These are phyloP conservation scores for Sarcophaga carnaria DNA, from an alignment of 2,888 invertebrate genomes.

Conservation along the genomic window DNA sequence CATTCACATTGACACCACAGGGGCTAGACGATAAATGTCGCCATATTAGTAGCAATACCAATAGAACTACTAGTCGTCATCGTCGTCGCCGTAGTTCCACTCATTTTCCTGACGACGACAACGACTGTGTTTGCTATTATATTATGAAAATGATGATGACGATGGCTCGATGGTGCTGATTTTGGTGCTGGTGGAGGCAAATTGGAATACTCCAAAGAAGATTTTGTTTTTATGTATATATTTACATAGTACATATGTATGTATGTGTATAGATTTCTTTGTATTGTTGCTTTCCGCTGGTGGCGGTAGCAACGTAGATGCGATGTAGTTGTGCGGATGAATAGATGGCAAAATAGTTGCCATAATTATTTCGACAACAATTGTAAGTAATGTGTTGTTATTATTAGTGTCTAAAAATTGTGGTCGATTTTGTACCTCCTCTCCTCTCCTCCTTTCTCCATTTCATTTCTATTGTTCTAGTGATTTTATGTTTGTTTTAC, in stretches of 20 bases:
- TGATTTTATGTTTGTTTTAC: slow-evolving; percentile 43
- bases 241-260: too few relatives aligned
- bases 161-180: slow-evolving; percentile 22
- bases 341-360: slow-evolving; percentile 66
- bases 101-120: slow-evolving; percentile 33
- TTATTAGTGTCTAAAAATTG: slow-evolving; percentile 59
- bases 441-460: neutral
- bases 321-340: slow-evolving; percentile 24
- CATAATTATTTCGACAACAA: slow-evolving; percentile 71
- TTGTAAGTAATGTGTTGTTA: slow-evolving; percentile 68
- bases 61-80: slow-evolving; percentile 49
- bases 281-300: neutral
- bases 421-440: slow-evolving; percentile 42
- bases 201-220: slow-evolving; percentile 39
- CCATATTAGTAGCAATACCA: slow-evolving; percentile 73
- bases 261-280: too few relatives aligned
- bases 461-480: slow-evolving; percentile 49
- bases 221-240: slow-evolving; percentile 69
- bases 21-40: slow-evolving; percentile 79
- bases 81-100: slow-evolving; percentile 60
- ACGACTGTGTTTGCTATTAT: neutral
- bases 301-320: neutral
- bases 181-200: slow-evolving; percentile 27
- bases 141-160: neutral
- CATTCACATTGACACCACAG: slow-evolving; percentile 76